A percentile compares a stretch with the other conserved stretches of the same genome.
Conservation (phyloP, 1,140 invertebrate species). For the Dinothrombium tinctorium region DNA sequence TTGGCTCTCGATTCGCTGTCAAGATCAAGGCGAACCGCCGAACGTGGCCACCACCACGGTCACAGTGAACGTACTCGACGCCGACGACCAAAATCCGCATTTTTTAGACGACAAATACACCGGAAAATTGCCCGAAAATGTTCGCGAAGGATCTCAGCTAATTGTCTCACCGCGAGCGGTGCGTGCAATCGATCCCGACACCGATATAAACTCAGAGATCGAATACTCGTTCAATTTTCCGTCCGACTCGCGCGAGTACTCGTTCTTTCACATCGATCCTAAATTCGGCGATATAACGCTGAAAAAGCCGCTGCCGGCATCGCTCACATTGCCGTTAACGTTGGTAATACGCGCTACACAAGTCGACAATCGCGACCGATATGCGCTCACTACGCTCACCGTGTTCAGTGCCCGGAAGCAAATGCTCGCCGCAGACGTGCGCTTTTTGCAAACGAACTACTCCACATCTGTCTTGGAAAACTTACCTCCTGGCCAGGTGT, state of each 20-base stretch:
- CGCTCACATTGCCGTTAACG: conserved; percentile 34
- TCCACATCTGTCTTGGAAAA: conserved; percentile 45
- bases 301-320: conserved; percentile 30
- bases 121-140: conserved; percentile 35
- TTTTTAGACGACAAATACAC: conserved; percentile 52
- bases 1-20: conserved; percentile 43
- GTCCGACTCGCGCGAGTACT: conserved; percentile 23
- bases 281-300: conserved; percentile 34
- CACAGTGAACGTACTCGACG: conserved; percentile 54
- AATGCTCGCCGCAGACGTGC: conserved; percentile 26
- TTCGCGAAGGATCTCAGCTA: conserved; percentile 33
- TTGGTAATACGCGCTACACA: conserved; percentile 60
- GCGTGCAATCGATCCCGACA: conserved; percentile 48
- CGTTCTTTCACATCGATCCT: conserved; percentile 30
- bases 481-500: conserved; percentile 29
- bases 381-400: conserved; percentile 52
- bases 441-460: conserved; percentile 48
- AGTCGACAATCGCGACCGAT: conserved; percentile 61
- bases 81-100: conserved; percentile 69
- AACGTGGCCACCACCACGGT: conserved; percentile 44
- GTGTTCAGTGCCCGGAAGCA: conserved; percentile 25
- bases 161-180: conserved; percentile 33
- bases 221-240: conserved; percentile 33
- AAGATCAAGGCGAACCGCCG: conserved; percentile 56
- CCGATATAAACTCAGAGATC: conserved; percentile 47